Evolutionary conservation across 1,140 invertebrate genomes (phyloP).

Genomic region (Rhyacophila brunnea): DNA sequence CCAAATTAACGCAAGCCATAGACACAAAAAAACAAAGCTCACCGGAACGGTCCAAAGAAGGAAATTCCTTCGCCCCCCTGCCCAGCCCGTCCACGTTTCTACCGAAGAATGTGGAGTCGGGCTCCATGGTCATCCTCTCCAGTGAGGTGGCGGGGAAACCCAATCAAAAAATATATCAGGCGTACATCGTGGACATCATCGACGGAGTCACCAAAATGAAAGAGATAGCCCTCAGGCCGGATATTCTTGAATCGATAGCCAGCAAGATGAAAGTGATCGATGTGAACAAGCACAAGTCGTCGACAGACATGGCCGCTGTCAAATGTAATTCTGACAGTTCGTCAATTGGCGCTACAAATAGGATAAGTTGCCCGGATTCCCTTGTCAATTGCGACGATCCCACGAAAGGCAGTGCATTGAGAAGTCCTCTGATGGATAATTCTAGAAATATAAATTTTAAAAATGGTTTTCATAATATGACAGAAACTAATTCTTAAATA

Average conservation of each 20-base stretch:
- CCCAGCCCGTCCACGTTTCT: not conserved
- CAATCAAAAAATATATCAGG: constrained; percentile 37
- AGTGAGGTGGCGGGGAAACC: constrained; percentile 30
- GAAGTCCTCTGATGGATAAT: too few species aligned
- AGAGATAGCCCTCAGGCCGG: constrained; percentile 5
- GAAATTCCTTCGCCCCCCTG: not conserved
- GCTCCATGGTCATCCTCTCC: constrained; percentile 39
- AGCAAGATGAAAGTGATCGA: not conserved
- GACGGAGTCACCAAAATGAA: constrained; percentile 15
- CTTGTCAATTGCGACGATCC: too few species aligned
- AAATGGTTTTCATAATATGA: too few species aligned
- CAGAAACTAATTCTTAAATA: too few species aligned
- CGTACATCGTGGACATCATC: constrained; percentile 31
- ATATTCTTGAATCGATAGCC: constrained; percentile 16
- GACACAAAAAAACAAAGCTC: too few species aligned
- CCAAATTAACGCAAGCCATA: not conserved
- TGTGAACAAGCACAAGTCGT: too few species aligned
- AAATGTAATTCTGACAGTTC: too few species aligned
- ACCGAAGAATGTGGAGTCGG: constrained; percentile 34
- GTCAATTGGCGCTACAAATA: too few species aligned
- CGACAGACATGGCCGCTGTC: too few species aligned
- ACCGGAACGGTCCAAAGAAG: not conserved
- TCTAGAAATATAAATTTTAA: too few species aligned
- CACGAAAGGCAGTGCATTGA: too few species aligned
- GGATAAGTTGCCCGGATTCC: too few species aligned